A percentile compares a stretch with the other conserved stretches of the same genome.
phyloP scores from a whole-genome alignment of 2,888 invertebrate species.

The Glaucopsyche alexis region DNA sequence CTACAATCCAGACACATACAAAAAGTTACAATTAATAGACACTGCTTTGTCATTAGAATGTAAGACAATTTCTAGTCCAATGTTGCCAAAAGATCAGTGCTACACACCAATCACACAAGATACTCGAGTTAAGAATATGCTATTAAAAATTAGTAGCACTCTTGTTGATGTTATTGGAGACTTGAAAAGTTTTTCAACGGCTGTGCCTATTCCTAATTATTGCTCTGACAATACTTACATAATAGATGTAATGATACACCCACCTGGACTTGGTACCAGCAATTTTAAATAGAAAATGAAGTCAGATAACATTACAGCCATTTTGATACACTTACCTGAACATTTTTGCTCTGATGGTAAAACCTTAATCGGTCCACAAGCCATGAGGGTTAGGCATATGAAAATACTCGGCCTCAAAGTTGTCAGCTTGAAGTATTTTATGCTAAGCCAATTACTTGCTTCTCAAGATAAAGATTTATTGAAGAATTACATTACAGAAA shows the following conservation, averaged over 20 bases:
- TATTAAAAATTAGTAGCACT: slow-evolving; percentile 65
- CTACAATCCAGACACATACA: slow-evolving; percentile 60
- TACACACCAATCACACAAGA: slow-evolving; percentile 76
- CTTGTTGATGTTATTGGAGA: slow-evolving; percentile 70
- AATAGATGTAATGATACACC: slow-evolving; percentile 81
- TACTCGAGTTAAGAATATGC: slow-evolving; percentile 71
- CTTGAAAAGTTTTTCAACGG: slow-evolving; percentile 66
- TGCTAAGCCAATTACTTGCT: slow-evolving; percentile 69
- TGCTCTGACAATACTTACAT: slow-evolving; percentile 80
- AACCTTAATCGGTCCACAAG: slow-evolving; percentile 81
- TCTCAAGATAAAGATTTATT: slow-evolving; percentile 69
- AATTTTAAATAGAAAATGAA: slow-evolving; percentile 70
- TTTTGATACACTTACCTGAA: slow-evolving; percentile 83
- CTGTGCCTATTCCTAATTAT: slow-evolving; percentile 75
- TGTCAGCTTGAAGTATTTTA: slow-evolving; percentile 77
- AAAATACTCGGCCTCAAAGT: slow-evolving; percentile 82
- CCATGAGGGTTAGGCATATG: slow-evolving; percentile 82
- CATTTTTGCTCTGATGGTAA: slow-evolving; percentile 81
- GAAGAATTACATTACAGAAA: slow-evolving; percentile 72
- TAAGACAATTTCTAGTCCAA: slow-evolving; percentile 77
- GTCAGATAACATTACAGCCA: slow-evolving; percentile 68
- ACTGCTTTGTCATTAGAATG: slow-evolving; percentile 83
- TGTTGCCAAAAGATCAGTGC: slow-evolving; percentile 77
- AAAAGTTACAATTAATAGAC: slow-evolving; percentile 82
- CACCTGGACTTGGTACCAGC: slow-evolving; percentile 58